These are phyloP conservation scores for Eurystomus gularis DNA, from an alignment of 2,113 vertebrate genomes.

Conservation along the genomic window DNA sequence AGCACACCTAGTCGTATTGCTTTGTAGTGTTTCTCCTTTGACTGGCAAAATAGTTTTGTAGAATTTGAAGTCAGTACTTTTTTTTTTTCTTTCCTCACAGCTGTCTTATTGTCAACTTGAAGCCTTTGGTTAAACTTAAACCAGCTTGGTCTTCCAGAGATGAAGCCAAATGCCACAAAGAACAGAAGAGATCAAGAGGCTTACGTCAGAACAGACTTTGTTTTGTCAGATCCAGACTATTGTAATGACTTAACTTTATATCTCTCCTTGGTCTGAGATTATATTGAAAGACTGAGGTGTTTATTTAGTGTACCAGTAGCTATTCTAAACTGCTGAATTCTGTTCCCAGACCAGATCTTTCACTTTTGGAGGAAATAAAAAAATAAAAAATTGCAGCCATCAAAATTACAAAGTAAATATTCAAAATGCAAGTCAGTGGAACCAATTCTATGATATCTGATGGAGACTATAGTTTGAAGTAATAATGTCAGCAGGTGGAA, in stretches of 20 bases:
- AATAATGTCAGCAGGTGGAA: background rate
- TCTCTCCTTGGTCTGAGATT: background rate
- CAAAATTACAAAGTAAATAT: background rate
- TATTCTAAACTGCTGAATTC: background rate
- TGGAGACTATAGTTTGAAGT: background rate
- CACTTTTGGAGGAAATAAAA: background rate
- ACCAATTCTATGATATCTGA: background rate
- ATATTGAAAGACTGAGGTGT: background rate
- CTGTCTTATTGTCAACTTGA: background rate
- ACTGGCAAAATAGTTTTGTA: background rate
- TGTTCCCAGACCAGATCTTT: background rate
- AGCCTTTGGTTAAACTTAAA: background rate
- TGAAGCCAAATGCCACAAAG: background rate
- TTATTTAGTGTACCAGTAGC: background rate
- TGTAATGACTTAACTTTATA: background rate
- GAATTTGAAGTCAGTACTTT: background rate
- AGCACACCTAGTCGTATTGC: background rate
- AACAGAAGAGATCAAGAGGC: background rate
- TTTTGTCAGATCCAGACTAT: constrained; percentile 16
- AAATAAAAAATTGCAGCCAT: background rate
- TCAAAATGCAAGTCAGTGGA: background rate
- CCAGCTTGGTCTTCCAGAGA: background rate
- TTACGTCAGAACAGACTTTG: background rate
- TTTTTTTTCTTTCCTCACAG: background rate
- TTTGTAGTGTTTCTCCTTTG: background rate